Percentiles rank a stretch among this genome's conserved stretches.
These are phyloP conservation scores for Uria aalge DNA, from an alignment of 2,113 vertebrate species.

Conservation along the genomic window DNA sequence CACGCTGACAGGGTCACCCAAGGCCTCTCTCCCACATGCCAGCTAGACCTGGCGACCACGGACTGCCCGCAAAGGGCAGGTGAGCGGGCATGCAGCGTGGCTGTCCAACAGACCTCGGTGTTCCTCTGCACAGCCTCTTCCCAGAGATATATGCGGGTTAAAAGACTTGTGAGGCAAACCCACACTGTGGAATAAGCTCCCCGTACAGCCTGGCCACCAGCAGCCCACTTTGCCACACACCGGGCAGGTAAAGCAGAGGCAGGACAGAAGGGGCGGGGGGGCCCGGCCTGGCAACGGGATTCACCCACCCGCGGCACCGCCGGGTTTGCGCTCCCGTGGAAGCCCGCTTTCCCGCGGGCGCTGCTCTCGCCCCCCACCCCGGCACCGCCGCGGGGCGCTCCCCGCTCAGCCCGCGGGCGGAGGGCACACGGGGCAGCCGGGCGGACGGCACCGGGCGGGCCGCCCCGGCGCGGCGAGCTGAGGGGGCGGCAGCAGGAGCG, in stretches of 20 bases:
- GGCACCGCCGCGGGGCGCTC: rapidly evolving
- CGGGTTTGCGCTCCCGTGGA: rapidly evolving
- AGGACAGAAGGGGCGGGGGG: too few species aligned
- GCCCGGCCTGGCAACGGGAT: rapidly evolving
- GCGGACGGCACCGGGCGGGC: neutral
- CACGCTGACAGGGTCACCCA: rapidly evolving
- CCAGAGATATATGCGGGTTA: rapidly evolving
- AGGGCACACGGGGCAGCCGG: neutral
- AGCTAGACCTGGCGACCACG: rapidly evolving
- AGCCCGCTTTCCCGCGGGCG: neutral
- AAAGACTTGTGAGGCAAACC: rapidly evolving
- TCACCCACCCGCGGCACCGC: rapidly evolving
- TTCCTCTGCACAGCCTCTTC: neutral
- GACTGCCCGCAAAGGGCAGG: neutral
- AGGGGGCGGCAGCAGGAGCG: neutral
- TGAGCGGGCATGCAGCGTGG: rapidly evolving
- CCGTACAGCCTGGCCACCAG: neutral
- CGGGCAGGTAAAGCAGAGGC: rapidly evolving
- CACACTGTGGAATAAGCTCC: rapidly evolving
- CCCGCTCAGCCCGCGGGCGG: neutral
- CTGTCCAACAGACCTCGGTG: rapidly evolving
- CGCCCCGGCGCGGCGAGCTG: neutral
- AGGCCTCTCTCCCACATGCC: rapidly evolving
- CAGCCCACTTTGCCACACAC: rapidly evolving
- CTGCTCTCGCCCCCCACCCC: neutral